These are phyloP conservation scores for Pogonomyrmex californicus DNA, from an alignment of 1,140 invertebrate species.

Conservation along the genomic window DNA sequence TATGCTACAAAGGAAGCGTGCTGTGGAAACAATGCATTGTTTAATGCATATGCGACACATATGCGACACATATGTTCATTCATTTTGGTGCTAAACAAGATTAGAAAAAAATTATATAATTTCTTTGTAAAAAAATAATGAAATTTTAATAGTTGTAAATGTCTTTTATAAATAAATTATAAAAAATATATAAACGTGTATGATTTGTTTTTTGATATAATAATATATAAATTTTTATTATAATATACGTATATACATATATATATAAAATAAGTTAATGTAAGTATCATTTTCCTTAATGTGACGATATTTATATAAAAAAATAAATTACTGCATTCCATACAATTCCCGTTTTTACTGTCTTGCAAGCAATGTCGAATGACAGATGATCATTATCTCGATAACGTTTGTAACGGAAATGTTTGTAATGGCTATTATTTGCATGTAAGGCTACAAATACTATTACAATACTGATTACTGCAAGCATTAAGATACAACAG, in stretches of 20 bases:
- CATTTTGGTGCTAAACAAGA: neutral
- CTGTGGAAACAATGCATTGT: neutral
- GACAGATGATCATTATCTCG: constrained; percentile 29
- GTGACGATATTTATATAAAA: neutral
- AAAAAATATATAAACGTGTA: no score
- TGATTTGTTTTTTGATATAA: no score
- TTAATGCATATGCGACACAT: neutral
- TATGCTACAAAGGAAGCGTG: neutral
- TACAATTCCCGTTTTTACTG: neutral
- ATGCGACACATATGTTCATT: no score
- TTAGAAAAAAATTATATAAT: neutral
- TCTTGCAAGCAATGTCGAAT: constrained; percentile 13
- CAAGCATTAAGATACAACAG: neutral
- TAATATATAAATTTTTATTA: neutral
- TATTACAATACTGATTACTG: constrained; percentile 10
- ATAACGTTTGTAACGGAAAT: constrained; percentile 7
- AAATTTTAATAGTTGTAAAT: no score
- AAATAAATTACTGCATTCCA: constrained; percentile 12
- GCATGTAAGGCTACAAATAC: constrained; percentile 8
- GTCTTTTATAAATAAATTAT: no score
- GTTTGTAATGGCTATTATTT: constrained; percentile 28
- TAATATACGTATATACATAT: neutral
- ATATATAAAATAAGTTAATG: constrained; percentile 1
- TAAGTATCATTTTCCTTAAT: neutral
- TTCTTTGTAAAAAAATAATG: neutral